Conservation (phyloP, 2,113 vertebrate species). For the Tetrao urogallus region DNA sequence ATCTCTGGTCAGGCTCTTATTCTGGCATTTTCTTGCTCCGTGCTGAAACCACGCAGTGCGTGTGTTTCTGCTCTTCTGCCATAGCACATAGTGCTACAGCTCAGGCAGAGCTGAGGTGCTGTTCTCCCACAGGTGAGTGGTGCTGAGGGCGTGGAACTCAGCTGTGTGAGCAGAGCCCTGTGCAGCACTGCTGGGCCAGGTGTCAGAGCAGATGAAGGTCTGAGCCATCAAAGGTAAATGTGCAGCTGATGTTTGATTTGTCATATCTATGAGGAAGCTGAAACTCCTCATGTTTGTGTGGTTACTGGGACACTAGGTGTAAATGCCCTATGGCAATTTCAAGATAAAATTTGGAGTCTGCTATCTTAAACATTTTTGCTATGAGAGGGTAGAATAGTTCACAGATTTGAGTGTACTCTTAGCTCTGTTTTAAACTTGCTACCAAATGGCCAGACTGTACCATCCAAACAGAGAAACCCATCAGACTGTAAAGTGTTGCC, state of each 20-base stretch:
- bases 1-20: background rate
- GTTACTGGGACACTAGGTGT: background rate
- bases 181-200: background rate
- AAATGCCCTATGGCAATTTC: background rate
- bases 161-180: background rate
- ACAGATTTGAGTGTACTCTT: background rate
- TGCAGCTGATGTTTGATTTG: background rate
- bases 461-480: background rate
- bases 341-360: background rate
- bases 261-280: background rate
- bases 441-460: background rate
- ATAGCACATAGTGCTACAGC: fast-evolving
- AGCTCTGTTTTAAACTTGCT: background rate
- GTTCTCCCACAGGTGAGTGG: fast-evolving
- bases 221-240: background rate
- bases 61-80: background rate
- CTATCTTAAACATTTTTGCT: background rate
- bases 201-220: background rate
- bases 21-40: background rate
- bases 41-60: background rate
- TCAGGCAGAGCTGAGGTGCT: fast-evolving
- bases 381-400: background rate
- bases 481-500: background rate
- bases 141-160: background rate
- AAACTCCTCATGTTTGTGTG: background rate